Base-by-base conservation (phyloP, 2,113 vertebrate genomes). In the Petrocephalus microphthalmus region DNA sequence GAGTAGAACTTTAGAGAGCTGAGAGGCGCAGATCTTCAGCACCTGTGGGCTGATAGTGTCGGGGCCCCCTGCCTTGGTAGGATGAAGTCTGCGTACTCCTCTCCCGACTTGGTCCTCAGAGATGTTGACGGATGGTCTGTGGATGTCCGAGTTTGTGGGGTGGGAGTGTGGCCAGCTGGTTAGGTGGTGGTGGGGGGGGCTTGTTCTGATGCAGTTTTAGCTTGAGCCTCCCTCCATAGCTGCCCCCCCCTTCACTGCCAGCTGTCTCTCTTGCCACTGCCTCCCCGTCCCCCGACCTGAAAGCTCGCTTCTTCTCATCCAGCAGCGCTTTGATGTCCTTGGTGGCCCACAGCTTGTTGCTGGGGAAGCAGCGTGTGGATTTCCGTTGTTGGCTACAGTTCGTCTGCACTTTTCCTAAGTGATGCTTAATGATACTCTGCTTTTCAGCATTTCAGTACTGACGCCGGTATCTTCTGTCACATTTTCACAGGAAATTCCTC, bases 401-500 rank as follows among this genome's bases (percentile, higher is more conserved):
- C 33, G 2, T 29, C 33, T 74, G 37, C 37, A 74, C 17, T 74
- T 37, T 37, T 74, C 29, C 29, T 19, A 78, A 78, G 29, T 20
- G 17, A 42, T 19, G 19, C 60, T 78, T 78, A 78, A 78, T 42
- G 33, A 78, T 42, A 5, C 60, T n/a, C n/a, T 67, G 11, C 60
- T 13, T 67, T 67, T 67, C 60, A 29, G 29, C n/a, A 15, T 78
- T 49, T 84, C 22, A 52, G n/a, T 20, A 51, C 7, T 25, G 20
- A 19, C 29, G 49, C 22, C 13, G 1, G 47, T 52, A 29, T 84
- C 52, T 17, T 84, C 2, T 42, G n/a, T 84, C n/a, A 15, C 13
- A 84, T 84, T 67, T 67, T 67, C 60, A 29, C 60, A 17, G 82
- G 82, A 51, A 51, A 84, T 49, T 51, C 82, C 88, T 25, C n/a